Conservation (phyloP, 2,113 vertebrate species). For the Trachemys scripta region DNA sequence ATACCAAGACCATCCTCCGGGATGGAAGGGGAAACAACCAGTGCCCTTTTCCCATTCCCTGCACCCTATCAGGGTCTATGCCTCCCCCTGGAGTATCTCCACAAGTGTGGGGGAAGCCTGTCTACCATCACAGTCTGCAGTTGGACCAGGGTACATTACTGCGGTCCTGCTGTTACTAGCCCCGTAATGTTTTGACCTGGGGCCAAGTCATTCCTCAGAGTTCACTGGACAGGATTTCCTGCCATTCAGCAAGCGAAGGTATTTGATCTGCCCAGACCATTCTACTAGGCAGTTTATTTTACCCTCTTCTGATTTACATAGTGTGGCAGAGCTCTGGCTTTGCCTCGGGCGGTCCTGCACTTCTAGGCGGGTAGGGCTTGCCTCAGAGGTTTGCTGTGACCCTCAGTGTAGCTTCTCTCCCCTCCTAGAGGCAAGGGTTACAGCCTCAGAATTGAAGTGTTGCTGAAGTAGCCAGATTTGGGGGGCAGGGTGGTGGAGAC, state of each 20-base stretch:
- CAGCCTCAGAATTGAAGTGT: neutral
- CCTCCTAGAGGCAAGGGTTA: too few species aligned
- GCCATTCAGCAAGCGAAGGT: neutral
- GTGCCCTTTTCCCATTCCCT: neutral
- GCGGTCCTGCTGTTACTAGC: neutral
- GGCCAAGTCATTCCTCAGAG: neutral
- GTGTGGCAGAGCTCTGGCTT: too few species aligned
- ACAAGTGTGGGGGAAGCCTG: neutral
- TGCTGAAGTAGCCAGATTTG: neutral
- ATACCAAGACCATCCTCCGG: neutral
- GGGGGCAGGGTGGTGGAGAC: neutral
- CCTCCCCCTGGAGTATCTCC: rapidly evolving
- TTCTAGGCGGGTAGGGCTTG: too few species aligned
- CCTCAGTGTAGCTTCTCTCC: too few species aligned
- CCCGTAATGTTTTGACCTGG: neutral
- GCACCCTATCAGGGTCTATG: neutral
- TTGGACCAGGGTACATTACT: neutral
- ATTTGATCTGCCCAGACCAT: neutral
- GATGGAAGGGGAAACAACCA: neutral
- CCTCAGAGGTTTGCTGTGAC: too few species aligned
- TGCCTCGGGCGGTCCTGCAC: too few species aligned
- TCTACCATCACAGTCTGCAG: neutral
- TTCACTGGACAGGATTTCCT: neutral
- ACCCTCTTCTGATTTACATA: too few species aligned
- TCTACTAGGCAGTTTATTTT: neutral